Base-by-base conservation (phyloP, 1,140 invertebrate genomes). In the Globodera rostochiensis region DNA sequence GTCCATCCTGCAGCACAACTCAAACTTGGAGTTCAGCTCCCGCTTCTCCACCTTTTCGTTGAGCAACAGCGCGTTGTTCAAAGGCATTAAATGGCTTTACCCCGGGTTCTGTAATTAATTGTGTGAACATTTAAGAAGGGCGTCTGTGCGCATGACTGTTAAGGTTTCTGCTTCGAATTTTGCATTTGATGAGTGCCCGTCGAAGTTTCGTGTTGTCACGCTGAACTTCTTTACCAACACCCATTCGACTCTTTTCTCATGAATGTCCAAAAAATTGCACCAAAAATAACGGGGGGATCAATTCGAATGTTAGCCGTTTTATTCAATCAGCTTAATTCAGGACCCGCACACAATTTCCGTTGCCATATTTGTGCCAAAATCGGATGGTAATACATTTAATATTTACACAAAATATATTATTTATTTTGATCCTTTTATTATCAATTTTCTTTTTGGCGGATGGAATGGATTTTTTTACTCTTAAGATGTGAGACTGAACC, bases 1-100 rank as follows among this genome's bases (percentile, higher is more conserved):
- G n/a, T 36, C 69, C 69, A 15, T 71, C 25, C 5, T 71, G n/a
- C 69, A 71, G 69, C 69, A 71, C 69, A 71, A 71, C 69, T 71
- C 69, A 6, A 71, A 71, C 46, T 47, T 71, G 69, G 69, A 8
- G 25, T 45, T 71, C 69, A 71, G 69, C 46, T 71, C 69, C 8
- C 69, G 69, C 19, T 71, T 45, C 69, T 71, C 69, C 69, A 71
- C 69, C 5, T 71, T 71, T 71, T 71, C 69, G 15, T 8, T 69
- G 25, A 8, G 11, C 15, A 60, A 15, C 57, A 19, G 19, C 69
- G 46, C 69, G 9, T 47, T 71, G 5, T 71, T 71, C 21, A 71
- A 71, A 71, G 69, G 69, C 69, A 71, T 15, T 45, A 9, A 71
- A 71, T 46, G 69, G 69, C 69, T 46, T 15, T 45, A 9, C 9